A percentile compares a stretch with the other conserved stretches of the same genome.
Conservation (phyloP, 2,888 invertebrate species). For the Blastobasis adustella region DNA sequence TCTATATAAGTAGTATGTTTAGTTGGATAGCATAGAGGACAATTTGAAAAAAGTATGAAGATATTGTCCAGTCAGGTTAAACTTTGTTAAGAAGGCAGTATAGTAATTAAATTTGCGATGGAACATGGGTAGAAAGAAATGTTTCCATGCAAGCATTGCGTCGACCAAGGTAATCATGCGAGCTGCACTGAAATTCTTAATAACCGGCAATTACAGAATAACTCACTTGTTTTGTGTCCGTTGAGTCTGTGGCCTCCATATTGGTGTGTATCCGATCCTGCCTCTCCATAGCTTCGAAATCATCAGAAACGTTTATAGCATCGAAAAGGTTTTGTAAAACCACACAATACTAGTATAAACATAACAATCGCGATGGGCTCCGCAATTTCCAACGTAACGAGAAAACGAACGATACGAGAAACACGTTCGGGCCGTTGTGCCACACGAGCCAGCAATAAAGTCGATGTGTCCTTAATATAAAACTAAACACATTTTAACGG, state of each 20-base stretch:
- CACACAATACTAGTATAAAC: conserved; percentile 56
- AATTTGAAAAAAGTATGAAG: neutral
- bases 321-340: conserved; percentile 47
- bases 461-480: conserved; percentile 21
- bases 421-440: conserved; percentile 47
- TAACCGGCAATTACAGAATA: conserved; percentile 59
- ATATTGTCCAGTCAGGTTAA: too few species aligned
- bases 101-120: too few species aligned
- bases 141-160: conserved; percentile 25
- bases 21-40: neutral
- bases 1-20: too few species aligned
- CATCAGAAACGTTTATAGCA: conserved; percentile 68
- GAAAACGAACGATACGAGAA: conserved; percentile 58
- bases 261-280: conserved; percentile 72
- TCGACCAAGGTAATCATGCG: conserved; percentile 29
- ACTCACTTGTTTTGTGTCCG: conserved; percentile 80
- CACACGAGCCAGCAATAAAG: conserved; percentile 21
- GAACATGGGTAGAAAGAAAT: neutral
- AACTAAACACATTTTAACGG: conserved; percentile 33
- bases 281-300: conserved; percentile 65
- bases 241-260: conserved; percentile 77
- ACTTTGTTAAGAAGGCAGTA: too few species aligned
- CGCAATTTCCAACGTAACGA: conserved; percentile 65
- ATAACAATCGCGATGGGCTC: conserved; percentile 66
- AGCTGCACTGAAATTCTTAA: conserved; percentile 43